A percentile compares a stretch with the other conserved stretches of the same genome.
Conservation (phyloP, 2,113 vertebrate genomes). For the Corythaeola cristata region DNA sequence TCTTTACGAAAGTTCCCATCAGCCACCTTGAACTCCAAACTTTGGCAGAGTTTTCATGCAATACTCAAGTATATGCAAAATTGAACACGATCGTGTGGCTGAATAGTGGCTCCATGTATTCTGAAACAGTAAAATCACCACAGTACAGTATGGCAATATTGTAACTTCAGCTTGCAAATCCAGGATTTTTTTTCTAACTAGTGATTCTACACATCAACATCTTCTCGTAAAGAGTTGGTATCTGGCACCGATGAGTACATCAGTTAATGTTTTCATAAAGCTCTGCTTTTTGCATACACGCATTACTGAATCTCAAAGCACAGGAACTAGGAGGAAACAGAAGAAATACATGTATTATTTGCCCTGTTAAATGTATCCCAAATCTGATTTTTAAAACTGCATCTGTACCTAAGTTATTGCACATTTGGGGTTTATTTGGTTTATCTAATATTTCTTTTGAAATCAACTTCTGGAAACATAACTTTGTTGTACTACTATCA, state of each 20-base stretch:
- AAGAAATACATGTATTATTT: not conserved
- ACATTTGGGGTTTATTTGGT: not conserved
- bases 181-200: not conserved
- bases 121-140: not conserved
- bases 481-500: not conserved
- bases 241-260: not conserved
- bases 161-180: not conserved
- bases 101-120: not conserved
- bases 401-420: not conserved
- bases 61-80: not conserved
- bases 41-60: not conserved
- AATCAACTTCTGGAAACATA: not conserved
- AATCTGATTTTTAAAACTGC: not conserved
- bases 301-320: not conserved
- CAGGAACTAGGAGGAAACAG: not conserved
- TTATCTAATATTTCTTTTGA: not conserved
- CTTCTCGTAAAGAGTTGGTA: not conserved
- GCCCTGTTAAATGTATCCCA: not conserved
- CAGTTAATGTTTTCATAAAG: not conserved
- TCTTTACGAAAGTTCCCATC: not conserved
- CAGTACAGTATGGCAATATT: not conserved
- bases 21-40: not conserved
- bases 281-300: not conserved
- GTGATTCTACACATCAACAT: fast-evolving
- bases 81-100: not conserved